Conservation (phyloP, 2,113 vertebrate genomes). For the Chaetops frenatus region DNA sequence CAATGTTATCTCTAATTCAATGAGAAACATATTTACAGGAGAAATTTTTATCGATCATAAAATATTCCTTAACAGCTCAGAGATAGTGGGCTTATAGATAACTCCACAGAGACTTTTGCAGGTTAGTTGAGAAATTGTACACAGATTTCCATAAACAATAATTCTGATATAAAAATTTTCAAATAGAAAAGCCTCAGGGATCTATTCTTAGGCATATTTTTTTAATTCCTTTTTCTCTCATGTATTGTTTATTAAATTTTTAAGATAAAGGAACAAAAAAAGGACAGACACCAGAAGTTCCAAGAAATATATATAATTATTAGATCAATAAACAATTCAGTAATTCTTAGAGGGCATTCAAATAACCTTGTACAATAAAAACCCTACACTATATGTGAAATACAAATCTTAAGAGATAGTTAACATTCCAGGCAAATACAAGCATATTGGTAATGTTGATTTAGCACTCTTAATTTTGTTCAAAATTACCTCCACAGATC, state of each 20-base stretch:
- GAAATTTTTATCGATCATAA: conserved; percentile 18
- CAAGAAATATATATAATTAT: conserved; percentile 29
- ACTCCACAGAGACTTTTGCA: neutral
- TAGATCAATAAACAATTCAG: conserved; percentile 44
- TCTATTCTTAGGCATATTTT: neutral
- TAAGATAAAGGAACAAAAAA: neutral
- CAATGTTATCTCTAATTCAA: neutral
- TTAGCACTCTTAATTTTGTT: conserved; percentile 47
- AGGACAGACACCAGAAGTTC: neutral
- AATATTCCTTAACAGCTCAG: conserved; percentile 9
- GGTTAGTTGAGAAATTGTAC: neutral
- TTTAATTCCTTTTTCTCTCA: neutral
- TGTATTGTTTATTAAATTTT: conserved; percentile 40
- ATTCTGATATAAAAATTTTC: neutral
- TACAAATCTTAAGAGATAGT: conserved; percentile 11
- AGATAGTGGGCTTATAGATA: neutral
- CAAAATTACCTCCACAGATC: conserved; percentile 46
- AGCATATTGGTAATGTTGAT: conserved; percentile 25
- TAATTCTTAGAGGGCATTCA: conserved; percentile 10
- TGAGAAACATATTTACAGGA: conserved; percentile 11
- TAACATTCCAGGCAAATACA: conserved; percentile 22
- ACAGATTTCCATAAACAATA: conserved; percentile 34
- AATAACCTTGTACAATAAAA: conserved; percentile 29
- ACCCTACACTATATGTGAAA: neutral
- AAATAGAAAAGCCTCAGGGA: neutral